Conservation (phyloP, 2,797 vertebrate species). For the Alauda arvensis region DNA sequence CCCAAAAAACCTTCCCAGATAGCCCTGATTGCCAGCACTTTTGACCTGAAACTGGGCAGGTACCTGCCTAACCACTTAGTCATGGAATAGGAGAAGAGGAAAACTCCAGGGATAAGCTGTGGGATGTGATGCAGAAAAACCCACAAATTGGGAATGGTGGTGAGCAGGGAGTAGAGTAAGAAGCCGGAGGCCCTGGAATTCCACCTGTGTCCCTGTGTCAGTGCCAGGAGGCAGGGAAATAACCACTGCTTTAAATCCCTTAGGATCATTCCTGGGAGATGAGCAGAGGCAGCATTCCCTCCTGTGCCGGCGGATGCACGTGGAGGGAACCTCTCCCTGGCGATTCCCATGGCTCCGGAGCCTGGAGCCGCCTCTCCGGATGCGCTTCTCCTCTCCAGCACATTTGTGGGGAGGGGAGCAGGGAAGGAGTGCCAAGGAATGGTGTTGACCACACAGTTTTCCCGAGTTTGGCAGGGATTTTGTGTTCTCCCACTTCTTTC, state of each 20-base stretch:
- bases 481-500: conserved; percentile 45
- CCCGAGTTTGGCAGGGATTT: conserved; percentile 3
- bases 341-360: accelerated
- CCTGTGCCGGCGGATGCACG: accelerated
- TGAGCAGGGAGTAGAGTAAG: background rate
- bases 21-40: background rate
- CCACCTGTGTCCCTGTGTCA: accelerated
- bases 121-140: background rate
- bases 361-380: background rate
- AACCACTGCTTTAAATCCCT: background rate
- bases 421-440: conserved; percentile 15
- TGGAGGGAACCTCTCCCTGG: background rate
- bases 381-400: background rate
- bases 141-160: accelerated
- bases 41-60: background rate
- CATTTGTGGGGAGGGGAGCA: background rate
- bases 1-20: background rate
- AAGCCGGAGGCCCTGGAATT: background rate
- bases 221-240: background rate
- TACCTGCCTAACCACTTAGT: background rate
- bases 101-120: background rate
- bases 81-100: background rate
- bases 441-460: background rate
- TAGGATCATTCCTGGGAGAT: background rate
- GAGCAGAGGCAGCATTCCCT: background rate